Base-by-base conservation (phyloP, 2,797 vertebrate genomes). In the Enteromius trimaculatus region DNA sequence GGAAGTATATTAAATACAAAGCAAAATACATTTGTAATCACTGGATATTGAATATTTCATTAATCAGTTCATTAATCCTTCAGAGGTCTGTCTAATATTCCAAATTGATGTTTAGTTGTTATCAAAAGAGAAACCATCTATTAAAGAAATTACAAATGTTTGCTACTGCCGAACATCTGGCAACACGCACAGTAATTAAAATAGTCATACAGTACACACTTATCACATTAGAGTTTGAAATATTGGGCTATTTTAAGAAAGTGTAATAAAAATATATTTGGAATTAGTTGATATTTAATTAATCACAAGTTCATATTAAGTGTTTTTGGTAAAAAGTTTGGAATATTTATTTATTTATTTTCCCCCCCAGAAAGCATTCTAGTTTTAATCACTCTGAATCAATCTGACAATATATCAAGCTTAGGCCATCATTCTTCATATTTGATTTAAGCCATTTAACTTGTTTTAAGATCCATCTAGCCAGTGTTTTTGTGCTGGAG, bases 381-480 rank as follows among this genome's bases (percentile, higher is more conserved):
- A 29, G 29, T 29, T 29, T 29, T 29, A 71, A 47, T 71, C 2
- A 26, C 16, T 49, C 9, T 26, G 34, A 34, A 34, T 34, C 34
- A 5, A 34, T 34, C 16, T 19, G 29, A 29, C 13, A 47, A 42
- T 9, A 17, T 39, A 44, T 8, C 11, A 70, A 47, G n/a, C 23
- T 47, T 19, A 62, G 23, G 29, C 23, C 6, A 29, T 29, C 5
- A 26, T 60, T 14, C 13, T 16, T 62, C 1, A 13, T 62, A 29
- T 62, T 62, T 62, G 13, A 62, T 62, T 62, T 62, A 62, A 62
- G 29, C 23, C 23, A 62, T 14, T 62, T 6, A 6, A 51, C 11
- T 7, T 58, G 51, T 75, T 58, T 76, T 14, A 58, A 14, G 21
- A 76, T 23, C 21, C 19, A 75, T 75, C 31, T 31, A 75, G 55